These are phyloP conservation scores for Lithobius niger DNA, from an alignment of 1,140 invertebrate genomes.

Conservation along the genomic window DNA sequence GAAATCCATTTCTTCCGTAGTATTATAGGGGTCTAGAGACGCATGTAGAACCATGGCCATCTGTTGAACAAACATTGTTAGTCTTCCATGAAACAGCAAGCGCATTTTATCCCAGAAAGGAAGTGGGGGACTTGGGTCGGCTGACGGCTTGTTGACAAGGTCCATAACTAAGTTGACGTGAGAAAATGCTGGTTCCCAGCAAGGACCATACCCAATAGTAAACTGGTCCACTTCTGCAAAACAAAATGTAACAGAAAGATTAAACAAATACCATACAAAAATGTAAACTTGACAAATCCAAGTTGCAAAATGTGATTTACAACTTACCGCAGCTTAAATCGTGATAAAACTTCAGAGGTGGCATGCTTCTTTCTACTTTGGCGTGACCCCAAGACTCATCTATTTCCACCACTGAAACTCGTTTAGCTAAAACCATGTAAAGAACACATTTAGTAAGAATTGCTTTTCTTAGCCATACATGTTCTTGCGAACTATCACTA, in stretches of 20 bases:
- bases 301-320: no score
- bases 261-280: no score
- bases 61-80: slow-evolving; percentile 72
- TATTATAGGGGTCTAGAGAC: slow-evolving; percentile 94
- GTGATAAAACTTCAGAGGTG: slow-evolving; percentile 91
- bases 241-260: no score
- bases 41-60: slow-evolving; percentile 82
- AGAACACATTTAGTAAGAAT: no score
- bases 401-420: slow-evolving; percentile 35
- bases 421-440: slow-evolving; percentile 20
- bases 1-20: slow-evolving; percentile 96
- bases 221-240: slow-evolving; percentile 70
- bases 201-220: slow-evolving; percentile 88
- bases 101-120: slow-evolving; percentile 97
- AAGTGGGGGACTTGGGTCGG: slow-evolving; percentile 83
- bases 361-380: slow-evolving; percentile 58
- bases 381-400: slow-evolving; percentile 36
- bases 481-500: no score
- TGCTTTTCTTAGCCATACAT: no score
- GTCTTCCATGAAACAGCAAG: slow-evolving; percentile 76
- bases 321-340: slow-evolving; percentile 70
- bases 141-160: slow-evolving; percentile 48
- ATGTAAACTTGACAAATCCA: no score
- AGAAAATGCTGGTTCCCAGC: slow-evolving; percentile 95
- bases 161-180: slow-evolving; percentile 75